phyloP scores from a whole-genome alignment of 1,140 invertebrate species.

The Atta cephalotes region DNA sequence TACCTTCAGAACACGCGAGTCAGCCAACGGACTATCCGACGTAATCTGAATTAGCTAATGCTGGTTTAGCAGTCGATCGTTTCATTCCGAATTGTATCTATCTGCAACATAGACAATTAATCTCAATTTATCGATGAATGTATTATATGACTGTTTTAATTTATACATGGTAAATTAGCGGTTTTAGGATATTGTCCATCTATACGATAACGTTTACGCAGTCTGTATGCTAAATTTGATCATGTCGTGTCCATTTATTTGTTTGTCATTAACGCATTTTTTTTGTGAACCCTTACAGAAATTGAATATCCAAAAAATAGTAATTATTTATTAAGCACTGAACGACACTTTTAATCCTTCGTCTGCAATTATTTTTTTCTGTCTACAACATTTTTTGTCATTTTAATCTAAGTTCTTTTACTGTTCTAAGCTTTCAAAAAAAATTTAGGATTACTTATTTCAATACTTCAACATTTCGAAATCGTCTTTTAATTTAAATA shows the following conservation, averaged over 20 bases:
- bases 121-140: too few species aligned
- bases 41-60: slow-evolving; percentile 6
- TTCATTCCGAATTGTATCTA: background rate
- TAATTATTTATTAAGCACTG: too few species aligned
- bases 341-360: too few species aligned
- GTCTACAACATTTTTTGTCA: too few species aligned
- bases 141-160: background rate
- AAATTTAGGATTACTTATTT: too few species aligned
- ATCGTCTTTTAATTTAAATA: too few species aligned
- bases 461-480: too few species aligned
- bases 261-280: background rate
- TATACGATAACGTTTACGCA: background rate
- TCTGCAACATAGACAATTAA: background rate
- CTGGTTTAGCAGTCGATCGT: slow-evolving; percentile 5
- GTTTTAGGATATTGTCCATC: background rate
- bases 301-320: too few species aligned
- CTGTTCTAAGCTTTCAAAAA: too few species aligned
- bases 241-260: background rate
- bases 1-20: slow-evolving; percentile 6
- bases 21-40: background rate
- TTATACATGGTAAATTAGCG: background rate
- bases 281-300: background rate
- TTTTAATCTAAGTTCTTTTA: too few species aligned
- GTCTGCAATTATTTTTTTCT: too few species aligned
- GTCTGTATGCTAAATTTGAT: background rate